Evolutionary conservation across 2,113 vertebrate genomes (phyloP).

Genomic region (Xiphorhynchus elegans): DNA sequence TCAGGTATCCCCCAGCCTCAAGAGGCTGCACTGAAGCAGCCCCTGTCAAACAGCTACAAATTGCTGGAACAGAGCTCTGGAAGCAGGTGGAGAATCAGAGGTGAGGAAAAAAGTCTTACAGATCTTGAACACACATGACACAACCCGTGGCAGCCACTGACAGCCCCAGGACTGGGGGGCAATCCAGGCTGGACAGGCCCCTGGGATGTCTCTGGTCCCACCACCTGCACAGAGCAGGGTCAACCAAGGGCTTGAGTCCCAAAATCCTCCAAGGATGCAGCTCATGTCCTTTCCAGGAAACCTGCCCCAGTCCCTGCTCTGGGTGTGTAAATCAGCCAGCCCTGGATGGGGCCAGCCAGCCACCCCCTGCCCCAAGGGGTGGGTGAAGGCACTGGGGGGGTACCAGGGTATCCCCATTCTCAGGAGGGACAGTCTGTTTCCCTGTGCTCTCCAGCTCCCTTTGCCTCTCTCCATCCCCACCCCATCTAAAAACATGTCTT

Average conservation of each 20-base stretch:
- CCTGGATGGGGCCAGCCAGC: no score
- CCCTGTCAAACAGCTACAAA: background rate
- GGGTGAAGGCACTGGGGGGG: accelerated
- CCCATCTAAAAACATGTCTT: background rate
- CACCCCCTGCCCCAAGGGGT: background rate
- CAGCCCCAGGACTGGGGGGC: background rate
- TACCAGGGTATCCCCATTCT: background rate
- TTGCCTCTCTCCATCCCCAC: background rate
- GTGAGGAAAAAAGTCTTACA: background rate
- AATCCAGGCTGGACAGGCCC: background rate
- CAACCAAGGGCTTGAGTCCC: background rate
- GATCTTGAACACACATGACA: accelerated
- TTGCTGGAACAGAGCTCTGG: background rate
- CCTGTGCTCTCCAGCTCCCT: background rate
- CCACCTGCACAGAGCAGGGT: accelerated
- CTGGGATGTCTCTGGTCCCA: background rate
- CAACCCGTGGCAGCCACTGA: accelerated
- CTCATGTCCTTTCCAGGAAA: background rate
- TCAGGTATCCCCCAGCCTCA: background rate
- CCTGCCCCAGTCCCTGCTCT: background rate
- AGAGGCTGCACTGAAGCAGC: background rate
- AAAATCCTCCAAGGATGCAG: background rate
- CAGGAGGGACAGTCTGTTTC: background rate
- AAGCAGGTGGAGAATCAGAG: background rate
- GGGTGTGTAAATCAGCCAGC: background rate